A percentile compares a stretch with the other conserved stretches of the same genome.
phyloP scores from a whole-genome alignment of 2,888 invertebrate genomes.

The Sthenelais limicola region DNA sequence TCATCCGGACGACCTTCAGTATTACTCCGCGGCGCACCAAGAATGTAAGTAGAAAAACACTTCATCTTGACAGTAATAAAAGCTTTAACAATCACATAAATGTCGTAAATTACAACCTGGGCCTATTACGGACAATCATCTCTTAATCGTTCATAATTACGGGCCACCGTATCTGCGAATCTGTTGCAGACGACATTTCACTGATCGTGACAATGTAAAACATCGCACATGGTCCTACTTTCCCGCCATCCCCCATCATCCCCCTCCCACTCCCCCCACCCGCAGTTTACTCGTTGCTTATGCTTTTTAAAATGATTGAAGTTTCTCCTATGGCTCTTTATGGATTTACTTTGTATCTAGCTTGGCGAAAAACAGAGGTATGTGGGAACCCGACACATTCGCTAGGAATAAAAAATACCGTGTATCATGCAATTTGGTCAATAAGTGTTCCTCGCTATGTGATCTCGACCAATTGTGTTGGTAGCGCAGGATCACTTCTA shows the following conservation, averaged over 20 bases:
- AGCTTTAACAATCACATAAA: background rate
- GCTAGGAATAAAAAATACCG: background rate
- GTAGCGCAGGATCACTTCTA: slow-evolving; percentile 28
- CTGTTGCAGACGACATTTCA: no score
- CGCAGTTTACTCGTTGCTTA: no score
- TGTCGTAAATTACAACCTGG: background rate
- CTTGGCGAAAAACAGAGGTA: no score
- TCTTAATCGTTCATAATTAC: background rate
- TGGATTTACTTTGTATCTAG: no score
- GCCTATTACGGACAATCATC: background rate
- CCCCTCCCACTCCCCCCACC: no score
- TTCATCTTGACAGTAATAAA: no score
- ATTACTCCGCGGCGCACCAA: slow-evolving; percentile 98
- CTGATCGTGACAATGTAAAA: no score
- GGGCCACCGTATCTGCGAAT: background rate
- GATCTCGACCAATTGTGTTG: slow-evolving; percentile 25
- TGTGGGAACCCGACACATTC: slow-evolving; percentile 34
- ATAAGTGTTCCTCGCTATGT: slow-evolving; percentile 14
- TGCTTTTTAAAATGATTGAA: no score
- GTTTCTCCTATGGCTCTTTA: no score
- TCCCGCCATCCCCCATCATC: no score
- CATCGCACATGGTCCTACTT: no score
- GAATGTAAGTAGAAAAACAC: slow-evolving; percentile 83
- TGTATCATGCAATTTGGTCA: slow-evolving; percentile 18
- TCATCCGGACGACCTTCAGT: slow-evolving; percentile 97